A percentile compares a stretch with the other conserved stretches of the same genome.
Conservation (phyloP, 2,888 invertebrate genomes). For the Acanthosepion esculentum region DNA sequence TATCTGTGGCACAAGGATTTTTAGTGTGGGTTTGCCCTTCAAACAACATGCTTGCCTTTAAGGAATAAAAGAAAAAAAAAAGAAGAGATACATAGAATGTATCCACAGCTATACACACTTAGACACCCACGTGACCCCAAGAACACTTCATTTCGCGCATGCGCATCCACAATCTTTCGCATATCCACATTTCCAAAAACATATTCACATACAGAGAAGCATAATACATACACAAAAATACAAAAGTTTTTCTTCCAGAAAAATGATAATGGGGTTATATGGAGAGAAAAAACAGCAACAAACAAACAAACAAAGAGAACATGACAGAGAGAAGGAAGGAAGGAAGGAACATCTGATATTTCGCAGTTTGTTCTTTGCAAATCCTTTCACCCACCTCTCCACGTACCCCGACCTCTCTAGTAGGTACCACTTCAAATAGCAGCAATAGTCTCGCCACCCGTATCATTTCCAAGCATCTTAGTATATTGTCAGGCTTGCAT, state of each 20-base stretch:
- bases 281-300: not conserved
- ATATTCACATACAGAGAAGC: not conserved
- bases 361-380: conserved; percentile 1
- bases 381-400: not conserved
- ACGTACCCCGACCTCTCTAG: conserved; percentile 33
- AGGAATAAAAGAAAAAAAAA: not conserved
- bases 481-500: conserved; percentile 33
- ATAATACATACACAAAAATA: not conserved
- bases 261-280: conserved; percentile 33
- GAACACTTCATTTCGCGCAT: conserved; percentile 1
- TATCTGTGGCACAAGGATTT: not conserved
- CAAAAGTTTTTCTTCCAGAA: conserved; percentile 33
- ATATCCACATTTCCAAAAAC: no score
- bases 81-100: not conserved
- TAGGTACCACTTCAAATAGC: conserved; percentile 1
- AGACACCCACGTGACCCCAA: not conserved
- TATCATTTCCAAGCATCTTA: conserved; percentile 22
- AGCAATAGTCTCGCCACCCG: conserved; percentile 7
- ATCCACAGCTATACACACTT: not conserved
- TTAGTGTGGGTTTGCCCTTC: not conserved
- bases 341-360: conserved; percentile 8
- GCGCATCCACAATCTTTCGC: not conserved
- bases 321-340: not conserved
- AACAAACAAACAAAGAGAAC: not conserved
- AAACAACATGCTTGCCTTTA: not conserved